Conservation (phyloP, 2,888 invertebrate genomes). For the Diarsia brunnea region DNA sequence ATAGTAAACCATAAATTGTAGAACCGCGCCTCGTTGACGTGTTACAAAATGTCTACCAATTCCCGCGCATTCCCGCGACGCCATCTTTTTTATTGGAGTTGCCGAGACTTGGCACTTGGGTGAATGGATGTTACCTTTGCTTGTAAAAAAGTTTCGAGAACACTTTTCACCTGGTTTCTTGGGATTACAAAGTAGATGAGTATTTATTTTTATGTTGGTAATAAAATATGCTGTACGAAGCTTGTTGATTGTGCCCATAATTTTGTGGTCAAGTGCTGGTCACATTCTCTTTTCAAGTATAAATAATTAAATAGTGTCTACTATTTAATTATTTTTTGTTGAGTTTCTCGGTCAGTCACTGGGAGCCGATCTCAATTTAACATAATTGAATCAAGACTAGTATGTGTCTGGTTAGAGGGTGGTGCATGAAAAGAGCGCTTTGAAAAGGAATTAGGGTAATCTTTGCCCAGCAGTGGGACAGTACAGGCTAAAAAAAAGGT, state of each 20-base stretch:
- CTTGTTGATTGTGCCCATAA: conserved; percentile 18
- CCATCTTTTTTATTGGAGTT: conserved; percentile 62
- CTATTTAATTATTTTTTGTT: not conserved
- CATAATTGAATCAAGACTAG: not conserved
- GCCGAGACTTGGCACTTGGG: conserved; percentile 43
- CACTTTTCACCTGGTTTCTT: conserved; percentile 35
- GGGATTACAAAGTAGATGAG: conserved; percentile 34
- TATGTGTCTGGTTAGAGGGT: no score
- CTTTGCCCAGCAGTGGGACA: no score
- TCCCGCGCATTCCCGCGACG: conserved; percentile 49
- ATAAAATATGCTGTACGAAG: not conserved
- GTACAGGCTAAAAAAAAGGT: no score
- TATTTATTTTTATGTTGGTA: conserved; percentile 26
- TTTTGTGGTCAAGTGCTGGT: not conserved
- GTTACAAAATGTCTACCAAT: conserved; percentile 61
- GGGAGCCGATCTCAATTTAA: no score
- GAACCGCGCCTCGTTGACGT: conserved; percentile 40
- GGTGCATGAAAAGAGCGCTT: no score
- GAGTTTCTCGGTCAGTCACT: not conserved
- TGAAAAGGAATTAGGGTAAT: no score
- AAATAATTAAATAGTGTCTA: no score
- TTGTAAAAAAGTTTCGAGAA: conserved; percentile 52
- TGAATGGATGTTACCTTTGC: conserved; percentile 52
- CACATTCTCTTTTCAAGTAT: not conserved
- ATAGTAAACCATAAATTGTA: conserved; percentile 44